Evolutionary conservation across 2,888 invertebrate species (phyloP), one percentile per base, ranked within the genome.

Genomic region (Mylabris sibirica): DNA sequence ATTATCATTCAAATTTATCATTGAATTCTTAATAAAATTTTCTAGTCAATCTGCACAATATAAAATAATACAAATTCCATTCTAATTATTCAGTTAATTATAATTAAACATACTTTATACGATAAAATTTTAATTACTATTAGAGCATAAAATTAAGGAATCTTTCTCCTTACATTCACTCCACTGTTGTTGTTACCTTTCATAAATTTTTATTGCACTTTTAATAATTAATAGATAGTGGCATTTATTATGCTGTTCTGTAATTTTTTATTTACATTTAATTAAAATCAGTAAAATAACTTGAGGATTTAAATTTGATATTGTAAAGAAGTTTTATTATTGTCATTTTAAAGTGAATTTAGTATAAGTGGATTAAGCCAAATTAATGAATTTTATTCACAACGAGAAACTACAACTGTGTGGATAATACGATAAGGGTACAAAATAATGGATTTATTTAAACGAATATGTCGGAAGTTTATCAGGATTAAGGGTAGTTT

Each of bases 71-170:
- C 2, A 41, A n/a, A 14, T 41, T 41, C 41, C 14, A 41, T 17
- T 44, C 4, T n/a, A 12, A 12, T 44, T 44, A n/a, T 44, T 41
- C n/a, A 14, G 41, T 41, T 14, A n/a, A n/a, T n/a, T n/a, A n/a
- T 41, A 14, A 41, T 41, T 14, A 41, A 41, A 44, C n/a, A 44
- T 44, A 4, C 6, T 44, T 20, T 49, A 3, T 20, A 3, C 20
- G 49, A 3, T 17, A 17, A 49, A 20, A 49, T 49, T 49, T 49
- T 22, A 22, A 49, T 49, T 49, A 49, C 49, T 20, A 20, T 49
- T 49, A 20, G 49, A 49, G 49, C 49, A 49, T 49, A 49, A 49
- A 49, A 44, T 44, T 44, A 44, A 44, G 17, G 49, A 49, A 49
- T 49, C 49, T 20, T 9, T 49, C 49, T 49, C 1, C 20, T 49